Percentiles rank a stretch among this genome's conserved stretches.
Evolutionary conservation across 2,113 vertebrate genomes (phyloP).

Genomic region (Sylvietta virens): DNA sequence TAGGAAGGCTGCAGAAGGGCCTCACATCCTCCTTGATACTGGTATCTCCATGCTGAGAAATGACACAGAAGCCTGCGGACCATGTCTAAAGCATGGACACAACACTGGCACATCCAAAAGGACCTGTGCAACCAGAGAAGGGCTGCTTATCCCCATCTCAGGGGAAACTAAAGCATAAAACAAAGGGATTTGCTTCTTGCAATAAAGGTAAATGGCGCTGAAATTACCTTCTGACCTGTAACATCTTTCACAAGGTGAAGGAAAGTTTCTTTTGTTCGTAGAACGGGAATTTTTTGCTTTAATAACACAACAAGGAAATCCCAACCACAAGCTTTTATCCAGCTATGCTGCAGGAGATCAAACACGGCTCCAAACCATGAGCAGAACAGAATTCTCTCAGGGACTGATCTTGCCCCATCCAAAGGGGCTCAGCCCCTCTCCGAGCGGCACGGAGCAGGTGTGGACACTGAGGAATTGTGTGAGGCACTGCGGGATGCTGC

Average conservation of each 20-base stretch:
- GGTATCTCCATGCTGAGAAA: background rate
- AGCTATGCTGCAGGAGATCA: background rate
- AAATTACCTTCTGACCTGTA: background rate
- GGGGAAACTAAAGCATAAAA: background rate
- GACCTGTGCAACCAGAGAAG: background rate
- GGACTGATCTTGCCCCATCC: background rate
- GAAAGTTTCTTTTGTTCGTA: background rate
- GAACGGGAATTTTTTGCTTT: background rate
- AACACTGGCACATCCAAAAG: background rate
- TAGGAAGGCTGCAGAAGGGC: background rate
- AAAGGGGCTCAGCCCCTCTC: background rate
- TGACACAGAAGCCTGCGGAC: background rate
- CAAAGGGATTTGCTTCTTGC: background rate
- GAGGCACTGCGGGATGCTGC: background rate
- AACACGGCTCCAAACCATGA: background rate
- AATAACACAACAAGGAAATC: constrained; percentile 5
- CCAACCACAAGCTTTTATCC: background rate
- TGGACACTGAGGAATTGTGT: constrained; percentile 8
- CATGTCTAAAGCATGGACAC: background rate
- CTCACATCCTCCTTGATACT: background rate
- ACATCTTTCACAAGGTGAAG: background rate
- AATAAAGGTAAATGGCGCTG: background rate
- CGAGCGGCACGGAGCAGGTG: background rate
- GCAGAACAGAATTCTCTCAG: background rate
- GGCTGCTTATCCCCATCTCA: background rate